Percentiles rank a stretch among this genome's conserved stretches.
Evolutionary conservation across 92 coral and sea anemone genomes (phyloP).

Genomic region (Epizoanthus fatuus): DNA sequence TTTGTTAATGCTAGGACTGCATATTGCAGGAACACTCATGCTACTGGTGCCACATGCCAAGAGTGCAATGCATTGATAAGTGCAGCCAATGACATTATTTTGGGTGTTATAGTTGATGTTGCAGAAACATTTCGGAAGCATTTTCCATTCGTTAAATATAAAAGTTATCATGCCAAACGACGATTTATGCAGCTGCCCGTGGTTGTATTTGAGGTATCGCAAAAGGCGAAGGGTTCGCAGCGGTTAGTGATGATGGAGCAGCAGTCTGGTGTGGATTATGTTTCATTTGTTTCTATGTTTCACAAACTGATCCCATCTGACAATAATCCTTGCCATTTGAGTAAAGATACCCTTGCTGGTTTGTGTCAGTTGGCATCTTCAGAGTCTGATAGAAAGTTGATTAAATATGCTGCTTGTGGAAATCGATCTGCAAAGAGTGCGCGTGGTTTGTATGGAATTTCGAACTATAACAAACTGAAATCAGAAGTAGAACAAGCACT

Average conservation of each 20-base stretch:
- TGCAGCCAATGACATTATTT: conserved; percentile 36
- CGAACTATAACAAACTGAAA: conserved; percentile 42
- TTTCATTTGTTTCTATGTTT: conserved; percentile 45
- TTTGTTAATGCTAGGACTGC: conserved; percentile 37
- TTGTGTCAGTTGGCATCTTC: conserved; percentile 64
- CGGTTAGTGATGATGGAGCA: conserved; percentile 44
- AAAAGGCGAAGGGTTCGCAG: conserved; percentile 63
- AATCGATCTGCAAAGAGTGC: conserved; percentile 48
- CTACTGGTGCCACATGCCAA: conserved; percentile 7
- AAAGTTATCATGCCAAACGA: conserved; percentile 43
- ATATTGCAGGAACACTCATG: conserved; percentile 27
- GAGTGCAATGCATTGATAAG: conserved; percentile 19
- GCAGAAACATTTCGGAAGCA: conserved; percentile 39
- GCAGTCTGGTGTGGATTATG: conserved; percentile 58
- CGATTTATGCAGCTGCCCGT: conserved; percentile 69
- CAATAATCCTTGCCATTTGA: not conserved
- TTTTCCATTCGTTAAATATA: conserved; percentile 30
- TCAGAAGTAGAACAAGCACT: conserved; percentile 36
- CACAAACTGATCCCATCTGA: conserved; percentile 41
- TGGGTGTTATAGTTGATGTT: conserved; percentile 24
- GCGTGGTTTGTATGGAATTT: conserved; percentile 32
- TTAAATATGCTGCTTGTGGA: conserved; percentile 67
- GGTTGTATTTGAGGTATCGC: conserved; percentile 41
- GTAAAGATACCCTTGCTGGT: conserved; percentile 54
- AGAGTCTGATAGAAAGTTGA: conserved; percentile 55